Conservation (phyloP, 2,797 vertebrate species). For the Geotria australis region DNA sequence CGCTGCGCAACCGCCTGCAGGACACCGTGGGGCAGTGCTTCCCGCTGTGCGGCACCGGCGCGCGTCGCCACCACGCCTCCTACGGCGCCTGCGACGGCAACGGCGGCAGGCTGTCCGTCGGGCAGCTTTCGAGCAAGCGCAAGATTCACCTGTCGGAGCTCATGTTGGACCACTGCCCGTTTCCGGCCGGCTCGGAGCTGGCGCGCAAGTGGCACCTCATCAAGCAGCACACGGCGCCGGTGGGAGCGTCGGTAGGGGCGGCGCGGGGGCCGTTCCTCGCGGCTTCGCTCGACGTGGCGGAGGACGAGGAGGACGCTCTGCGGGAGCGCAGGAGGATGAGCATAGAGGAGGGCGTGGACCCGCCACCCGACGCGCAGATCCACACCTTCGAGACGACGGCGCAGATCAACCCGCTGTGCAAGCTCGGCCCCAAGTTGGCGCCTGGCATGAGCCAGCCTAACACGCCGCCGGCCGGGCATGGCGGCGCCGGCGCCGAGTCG, state of each 20-base stretch:
- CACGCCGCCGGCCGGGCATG: not conserved
- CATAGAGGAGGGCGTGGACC: constrained; percentile 38
- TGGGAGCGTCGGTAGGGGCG: constrained; percentile 9
- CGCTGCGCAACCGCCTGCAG: constrained; percentile 60
- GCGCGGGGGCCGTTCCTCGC: constrained; percentile 7
- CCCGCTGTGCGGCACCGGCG: constrained; percentile 43
- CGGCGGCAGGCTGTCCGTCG: constrained; percentile 13
- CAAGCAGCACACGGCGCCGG: constrained; percentile 33
- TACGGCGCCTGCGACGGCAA: constrained; percentile 30
- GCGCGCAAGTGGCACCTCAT: constrained; percentile 76
- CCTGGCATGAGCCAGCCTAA: constrained; percentile 24
- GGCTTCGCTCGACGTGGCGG: constrained; percentile 13
- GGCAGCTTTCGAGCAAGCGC: constrained; percentile 49
- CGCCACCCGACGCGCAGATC: constrained; percentile 31
- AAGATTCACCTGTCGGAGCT: constrained; percentile 81
- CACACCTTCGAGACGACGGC: constrained; percentile 40
- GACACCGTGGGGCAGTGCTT: constrained; percentile 79
- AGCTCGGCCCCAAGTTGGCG: constrained; percentile 32
- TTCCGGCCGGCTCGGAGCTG: constrained; percentile 58
- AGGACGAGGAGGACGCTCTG: constrained; percentile 34
- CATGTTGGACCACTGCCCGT: constrained; percentile 76
- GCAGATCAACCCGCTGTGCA: constrained; percentile 30
- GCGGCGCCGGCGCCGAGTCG: constrained; percentile 3
- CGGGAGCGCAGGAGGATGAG: constrained; percentile 30
- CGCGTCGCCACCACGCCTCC: constrained; percentile 4